A percentile compares a stretch with the other conserved stretches of the same genome.
phyloP scores from a whole-genome alignment of 1,140 invertebrate species.

The Cotesia typhae region DNA sequence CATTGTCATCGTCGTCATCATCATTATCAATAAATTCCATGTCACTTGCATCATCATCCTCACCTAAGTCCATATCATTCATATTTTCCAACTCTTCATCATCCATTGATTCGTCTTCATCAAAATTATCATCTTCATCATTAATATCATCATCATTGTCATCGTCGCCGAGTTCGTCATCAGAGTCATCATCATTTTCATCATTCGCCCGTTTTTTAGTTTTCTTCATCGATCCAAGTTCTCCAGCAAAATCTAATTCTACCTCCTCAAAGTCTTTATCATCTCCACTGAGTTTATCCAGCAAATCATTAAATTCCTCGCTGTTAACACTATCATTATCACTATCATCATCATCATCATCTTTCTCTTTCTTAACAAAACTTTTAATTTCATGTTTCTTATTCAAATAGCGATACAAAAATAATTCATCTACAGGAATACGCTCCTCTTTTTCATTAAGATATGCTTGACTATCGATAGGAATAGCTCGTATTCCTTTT shows the following conservation, averaged over 20 bases:
- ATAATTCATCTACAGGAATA: constrained; percentile 85
- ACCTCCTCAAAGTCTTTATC: constrained; percentile 70
- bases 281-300: constrained; percentile 70
- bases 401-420: constrained; percentile 75
- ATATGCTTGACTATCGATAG: constrained; percentile 76
- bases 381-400: constrained; percentile 47
- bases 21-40: constrained; percentile 42
- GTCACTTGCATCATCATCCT: constrained; percentile 48
- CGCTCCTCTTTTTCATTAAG: constrained; percentile 72
- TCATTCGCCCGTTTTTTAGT: constrained; percentile 43
- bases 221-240: constrained; percentile 54
- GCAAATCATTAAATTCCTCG: constrained; percentile 88
- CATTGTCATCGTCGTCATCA: constrained; percentile 32
- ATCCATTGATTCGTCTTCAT: constrained; percentile 42
- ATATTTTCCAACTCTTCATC: constrained; percentile 48
- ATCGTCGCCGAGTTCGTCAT: constrained; percentile 50
- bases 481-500: constrained; percentile 69
- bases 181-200: constrained; percentile 60
- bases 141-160: constrained; percentile 50
- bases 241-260: constrained; percentile 68
- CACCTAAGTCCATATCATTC: constrained; percentile 41
- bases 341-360: constrained; percentile 67
- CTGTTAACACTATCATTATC: constrained; percentile 86
- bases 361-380: constrained; percentile 52
- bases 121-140: constrained; percentile 49